Evolutionary conservation across 2,113 vertebrate species (phyloP), one percentile per base, ranked within the genome.

Genomic region (Upupa epops): DNA sequence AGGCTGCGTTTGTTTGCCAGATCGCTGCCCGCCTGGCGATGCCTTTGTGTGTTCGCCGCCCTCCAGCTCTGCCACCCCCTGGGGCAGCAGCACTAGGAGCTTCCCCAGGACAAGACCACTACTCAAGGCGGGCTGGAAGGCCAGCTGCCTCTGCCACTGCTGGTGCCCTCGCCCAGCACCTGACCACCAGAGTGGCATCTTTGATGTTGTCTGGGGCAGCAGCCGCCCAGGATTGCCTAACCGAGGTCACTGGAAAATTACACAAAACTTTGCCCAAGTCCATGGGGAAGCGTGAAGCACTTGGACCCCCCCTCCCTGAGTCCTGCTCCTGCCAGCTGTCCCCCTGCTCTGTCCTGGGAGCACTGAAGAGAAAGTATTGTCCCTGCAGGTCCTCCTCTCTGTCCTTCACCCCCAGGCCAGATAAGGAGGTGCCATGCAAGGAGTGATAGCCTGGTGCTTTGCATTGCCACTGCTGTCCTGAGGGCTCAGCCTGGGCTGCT

Each of bases 171-270:
- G 63, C 88, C 80, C 34, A 17, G 74, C 46, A 72, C 90, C 90
- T 61, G 83, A 94, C 91, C 95, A 91, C 46, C 34, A 29, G 48
- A 68, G 36, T 55, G 77, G 65, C 92, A 94, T 86, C 95, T 96
- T 92, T 96, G 78, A 89, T 96, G 92, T 93, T 20, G 61, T 84
- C 60, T 63, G 32, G 75, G 76, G 86, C 91, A 93, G 90, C 65
- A 94, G 91, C 89, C 92, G 54, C 64, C 74, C n/a, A 59, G 36
- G 79, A 63, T 97, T 97, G 95, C 91, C 88, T 81, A 94, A 97
- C 92, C 95, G 96, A 96, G 96, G 95, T 84, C 87, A 54, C 74
- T 95, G 95, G 96, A 97, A 97, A 97, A 93, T 92, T 94, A 97
- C 94, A 97, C 94, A 97, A 94, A 96, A 96, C 81, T 63, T 96